These are phyloP conservation scores for Hylaea fasciaria DNA, from an alignment of 2,888 invertebrate species.

Conservation along the genomic window DNA sequence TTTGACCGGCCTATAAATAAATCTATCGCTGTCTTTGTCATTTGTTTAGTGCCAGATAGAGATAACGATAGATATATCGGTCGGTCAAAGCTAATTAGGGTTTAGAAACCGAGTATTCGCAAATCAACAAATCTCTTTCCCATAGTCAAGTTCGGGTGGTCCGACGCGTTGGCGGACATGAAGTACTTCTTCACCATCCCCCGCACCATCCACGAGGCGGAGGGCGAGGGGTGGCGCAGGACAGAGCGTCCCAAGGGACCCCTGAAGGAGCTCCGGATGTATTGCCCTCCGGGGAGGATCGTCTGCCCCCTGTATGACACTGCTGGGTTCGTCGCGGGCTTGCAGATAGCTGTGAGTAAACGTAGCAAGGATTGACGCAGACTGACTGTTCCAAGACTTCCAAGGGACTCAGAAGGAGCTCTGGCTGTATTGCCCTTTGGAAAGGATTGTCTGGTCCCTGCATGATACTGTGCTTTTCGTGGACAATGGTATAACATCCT, in stretches of 20 bases:
- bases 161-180: slow-evolving; percentile 70
- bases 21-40: no score
- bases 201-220: slow-evolving; percentile 69
- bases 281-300: slow-evolving; percentile 67
- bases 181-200: slow-evolving; percentile 80
- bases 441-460: no score
- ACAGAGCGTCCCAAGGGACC: slow-evolving; percentile 68
- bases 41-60: no score
- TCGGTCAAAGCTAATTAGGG: no score
- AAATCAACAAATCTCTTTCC: neutral
- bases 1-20: no score
- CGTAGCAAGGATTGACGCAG: neutral
- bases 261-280: slow-evolving; percentile 71
- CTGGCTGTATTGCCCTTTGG: no score
- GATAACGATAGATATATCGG: no score
- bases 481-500: no score
- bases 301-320: slow-evolving; percentile 76
- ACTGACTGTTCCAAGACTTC: no score
- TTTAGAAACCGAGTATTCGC: no score
- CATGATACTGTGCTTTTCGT: no score
- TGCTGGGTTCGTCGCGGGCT: slow-evolving; percentile 74
- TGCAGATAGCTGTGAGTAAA: slow-evolving; percentile 74
- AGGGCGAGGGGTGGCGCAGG: slow-evolving; percentile 67
- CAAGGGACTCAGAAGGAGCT: no score
- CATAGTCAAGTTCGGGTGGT: slow-evolving; percentile 69